Conservation (phyloP, 1,140 invertebrate genomes). For the Lineus longissimus region DNA sequence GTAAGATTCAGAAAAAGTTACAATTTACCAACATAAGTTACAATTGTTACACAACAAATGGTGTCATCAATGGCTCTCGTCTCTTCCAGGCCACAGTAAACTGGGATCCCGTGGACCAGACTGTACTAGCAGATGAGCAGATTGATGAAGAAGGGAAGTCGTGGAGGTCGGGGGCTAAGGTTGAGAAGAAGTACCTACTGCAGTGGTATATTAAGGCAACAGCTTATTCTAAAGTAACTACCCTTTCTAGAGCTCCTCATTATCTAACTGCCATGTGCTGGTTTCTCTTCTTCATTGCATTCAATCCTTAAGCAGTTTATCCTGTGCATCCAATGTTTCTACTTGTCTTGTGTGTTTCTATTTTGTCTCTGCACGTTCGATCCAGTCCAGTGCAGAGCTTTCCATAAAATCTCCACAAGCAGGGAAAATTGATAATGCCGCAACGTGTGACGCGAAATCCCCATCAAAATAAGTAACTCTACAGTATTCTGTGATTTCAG, state of each 20-base stretch:
- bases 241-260: too few species aligned
- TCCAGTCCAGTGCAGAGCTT: too few species aligned
- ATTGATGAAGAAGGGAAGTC: conserved; percentile 84
- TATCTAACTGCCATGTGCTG: not conserved
- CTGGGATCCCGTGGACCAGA: conserved; percentile 98
- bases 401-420: too few species aligned
- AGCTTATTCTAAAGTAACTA: conserved; percentile 73
- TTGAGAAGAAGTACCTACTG: conserved; percentile 81
- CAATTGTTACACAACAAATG: not conserved
- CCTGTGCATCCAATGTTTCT: too few species aligned
- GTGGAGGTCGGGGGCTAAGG: conserved; percentile 94
- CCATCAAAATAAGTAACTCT: too few species aligned
- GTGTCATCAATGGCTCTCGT: not conserved
- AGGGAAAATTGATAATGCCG: too few species aligned
- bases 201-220: conserved; percentile 97
- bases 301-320: not conserved
- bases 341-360: too few species aligned
- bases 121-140: conserved; percentile 96
- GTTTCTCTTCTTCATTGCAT: conserved; percentile 4
- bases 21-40: too few species aligned
- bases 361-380: too few species aligned
- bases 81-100: conserved; percentile 75
- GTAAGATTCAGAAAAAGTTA: too few species aligned
- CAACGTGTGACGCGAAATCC: too few species aligned
- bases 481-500: conserved; percentile 42